Evolutionary conservation across 2,888 invertebrate species (phyloP).

Genomic region (Platycheirus albimanus): DNA sequence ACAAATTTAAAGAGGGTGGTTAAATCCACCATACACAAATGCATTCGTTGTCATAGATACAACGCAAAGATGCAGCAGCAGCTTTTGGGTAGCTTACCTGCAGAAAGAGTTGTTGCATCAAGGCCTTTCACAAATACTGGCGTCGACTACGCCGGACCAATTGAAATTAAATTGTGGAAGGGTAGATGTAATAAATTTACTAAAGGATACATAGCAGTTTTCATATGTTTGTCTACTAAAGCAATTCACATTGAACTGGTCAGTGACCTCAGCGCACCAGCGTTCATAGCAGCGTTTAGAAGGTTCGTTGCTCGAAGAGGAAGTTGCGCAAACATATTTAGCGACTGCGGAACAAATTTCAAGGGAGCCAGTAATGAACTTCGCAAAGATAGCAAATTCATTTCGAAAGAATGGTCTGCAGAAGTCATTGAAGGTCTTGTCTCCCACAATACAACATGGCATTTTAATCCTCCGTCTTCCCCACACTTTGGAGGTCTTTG

Average conservation of each 20-base stretch:
- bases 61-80: too few relatives aligned
- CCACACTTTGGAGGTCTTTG: too few relatives aligned
- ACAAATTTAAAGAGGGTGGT: slow-evolving; percentile 1
- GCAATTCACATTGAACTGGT: slow-evolving; percentile 32
- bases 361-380: slow-evolving; percentile 30
- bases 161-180: slow-evolving; percentile 35
- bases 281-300: slow-evolving; percentile 33
- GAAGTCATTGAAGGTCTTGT: neutral
- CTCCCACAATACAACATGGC: neutral
- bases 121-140: too few relatives aligned
- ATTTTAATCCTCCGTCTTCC: slow-evolving; percentile 7
- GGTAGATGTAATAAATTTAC: slow-evolving; percentile 35
- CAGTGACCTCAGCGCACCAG: slow-evolving; percentile 19
- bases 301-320: slow-evolving; percentile 12
- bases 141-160: slow-evolving; percentile 33
- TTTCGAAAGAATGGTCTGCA: slow-evolving; percentile 13
- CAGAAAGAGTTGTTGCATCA: too few relatives aligned
- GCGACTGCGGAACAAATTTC: slow-evolving; percentile 30
- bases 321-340: slow-evolving; percentile 23
- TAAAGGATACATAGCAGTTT: slow-evolving; percentile 38
- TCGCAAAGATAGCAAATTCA: slow-evolving; percentile 22
- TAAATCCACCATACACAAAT: neutral
- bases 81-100: too few relatives aligned
- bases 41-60: slow-evolving; percentile 3
- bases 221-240: slow-evolving; percentile 37